These are phyloP conservation scores for Macrotis lagotis DNA, from an alignment of 2,113 vertebrate species.

Conservation along the genomic window DNA sequence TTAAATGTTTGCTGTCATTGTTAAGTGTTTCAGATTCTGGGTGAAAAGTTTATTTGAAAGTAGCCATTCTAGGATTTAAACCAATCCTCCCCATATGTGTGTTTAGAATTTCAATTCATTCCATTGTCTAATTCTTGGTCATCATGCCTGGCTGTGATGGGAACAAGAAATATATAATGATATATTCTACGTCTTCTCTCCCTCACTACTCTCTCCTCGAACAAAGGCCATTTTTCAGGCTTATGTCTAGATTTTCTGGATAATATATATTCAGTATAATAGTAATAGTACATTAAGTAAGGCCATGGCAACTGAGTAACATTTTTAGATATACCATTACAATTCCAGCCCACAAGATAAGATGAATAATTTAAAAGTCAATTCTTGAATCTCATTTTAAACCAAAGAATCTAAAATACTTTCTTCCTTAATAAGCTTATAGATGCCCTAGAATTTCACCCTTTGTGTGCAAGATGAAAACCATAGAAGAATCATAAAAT, in stretches of 20 bases:
- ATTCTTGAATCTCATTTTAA: neutral
- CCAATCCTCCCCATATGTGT: constrained; percentile 34
- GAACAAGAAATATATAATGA: neutral
- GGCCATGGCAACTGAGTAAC: neutral
- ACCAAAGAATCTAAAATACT: constrained; percentile 20
- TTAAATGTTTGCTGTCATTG: constrained; percentile 1
- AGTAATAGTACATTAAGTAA: neutral
- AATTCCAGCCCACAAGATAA: constrained; percentile 3
- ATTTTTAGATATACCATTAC: constrained; percentile 39
- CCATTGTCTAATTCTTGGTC: constrained; percentile 15
- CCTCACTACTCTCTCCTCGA: neutral
- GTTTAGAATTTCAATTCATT: constrained; percentile 45
- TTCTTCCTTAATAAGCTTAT: neutral
- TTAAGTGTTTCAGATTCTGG: constrained; percentile 38
- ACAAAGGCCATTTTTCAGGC: constrained; percentile 2
- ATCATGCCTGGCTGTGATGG: constrained; percentile 9
- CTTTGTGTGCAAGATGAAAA: neutral
- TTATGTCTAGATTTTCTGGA: neutral
- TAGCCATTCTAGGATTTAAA: constrained; percentile 52
- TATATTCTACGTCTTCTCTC: constrained; percentile 15
- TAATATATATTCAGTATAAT: neutral
- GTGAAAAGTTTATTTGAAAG: constrained; percentile 61
- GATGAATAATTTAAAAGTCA: neutral
- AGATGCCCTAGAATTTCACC: neutral
- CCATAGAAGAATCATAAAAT: neutral